Evolutionary conservation across 1,140 invertebrate genomes (phyloP), one percentile per base, ranked within the genome.

Genomic region (Pseudomyrmex concolor): DNA sequence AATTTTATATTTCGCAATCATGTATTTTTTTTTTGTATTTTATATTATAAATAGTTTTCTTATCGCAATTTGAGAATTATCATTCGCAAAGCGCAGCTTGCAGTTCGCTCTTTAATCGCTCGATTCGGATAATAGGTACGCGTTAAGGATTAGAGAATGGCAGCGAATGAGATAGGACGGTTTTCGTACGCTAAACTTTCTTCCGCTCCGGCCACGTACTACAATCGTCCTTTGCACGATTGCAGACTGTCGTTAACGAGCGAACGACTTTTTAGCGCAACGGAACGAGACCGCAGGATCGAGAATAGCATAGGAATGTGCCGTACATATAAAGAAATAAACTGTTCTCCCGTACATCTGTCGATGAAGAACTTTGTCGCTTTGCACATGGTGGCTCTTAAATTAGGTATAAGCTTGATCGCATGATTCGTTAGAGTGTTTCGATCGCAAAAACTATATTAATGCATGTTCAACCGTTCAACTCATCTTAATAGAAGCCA

Each of bases 231-330:
- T 87, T 84, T 86, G 60, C 54, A 63, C 80, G 67, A 84, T 77
- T 84, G 59, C 59, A 63, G 34, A 80, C 51, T 70, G 50, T 22
- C 77, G 63, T 77, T 87, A 87, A 87, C 81, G 85, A 87, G 68
- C 81, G 80, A 57, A 48, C 63, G 68, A 84, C 81, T 86, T 86
- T 87, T 86, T 87, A 87, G 85, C 51, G 73, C 22, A 43, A 66
- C 85, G 84, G 54, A 59, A 83, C 63, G 43, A 48, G 43, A 63
- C 50, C 12, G 43, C 62, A 25, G 34, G 48, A 80, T 80, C 76
- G 76, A 43, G 70, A 67, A 45, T 45, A 54, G 51, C 74, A 63
- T 77, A 80, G 64, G 43, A 57, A 84, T 78, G 64, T 17, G n/a
- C 66, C n/a, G 19, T 34, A 43, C 50, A 51, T 13, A 50, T 59